phyloP scores from a whole-genome alignment of 2,797 vertebrate species.

The Heterohyrax brucei region DNA sequence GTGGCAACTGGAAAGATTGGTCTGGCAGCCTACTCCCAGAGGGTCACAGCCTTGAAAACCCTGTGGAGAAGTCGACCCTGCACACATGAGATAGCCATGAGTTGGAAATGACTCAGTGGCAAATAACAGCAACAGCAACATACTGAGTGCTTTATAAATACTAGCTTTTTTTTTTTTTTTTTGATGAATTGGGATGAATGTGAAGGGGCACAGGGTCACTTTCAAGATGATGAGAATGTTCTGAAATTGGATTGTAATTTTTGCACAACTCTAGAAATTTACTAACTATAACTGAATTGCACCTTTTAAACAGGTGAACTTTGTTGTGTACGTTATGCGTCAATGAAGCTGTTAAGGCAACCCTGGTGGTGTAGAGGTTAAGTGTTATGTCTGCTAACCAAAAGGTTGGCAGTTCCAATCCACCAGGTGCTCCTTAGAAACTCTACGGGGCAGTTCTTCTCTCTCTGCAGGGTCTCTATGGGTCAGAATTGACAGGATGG shows the following conservation, averaged over 20 bases:
- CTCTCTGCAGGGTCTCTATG: no score
- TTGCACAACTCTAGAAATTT: neutral
- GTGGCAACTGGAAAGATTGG: neutral
- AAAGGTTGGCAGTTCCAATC: no score
- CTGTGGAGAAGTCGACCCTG: neutral
- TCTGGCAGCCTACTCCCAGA: neutral
- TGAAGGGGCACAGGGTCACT: neutral
- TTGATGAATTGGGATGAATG: neutral
- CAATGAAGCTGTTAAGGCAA: neutral
- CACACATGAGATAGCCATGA: neutral
- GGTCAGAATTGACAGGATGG: no score
- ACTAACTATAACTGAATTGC: constrained; percentile 48
- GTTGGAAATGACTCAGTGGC: neutral
- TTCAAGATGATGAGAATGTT: neutral
- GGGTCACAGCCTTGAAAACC: neutral
- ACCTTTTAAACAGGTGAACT: constrained; percentile 15
- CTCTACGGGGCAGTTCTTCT: no score
- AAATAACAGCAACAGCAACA: neutral
- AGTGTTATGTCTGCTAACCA: no score
- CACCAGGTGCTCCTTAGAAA: no score
- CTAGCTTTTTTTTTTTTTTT: constrained; percentile 35
- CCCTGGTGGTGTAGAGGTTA: no score
- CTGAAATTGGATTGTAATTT: constrained; percentile 22
- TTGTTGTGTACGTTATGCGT: constrained; percentile 22
- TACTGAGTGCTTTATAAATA: constrained; percentile 47